A percentile compares a stretch with the other conserved stretches of the same genome.
phyloP scores from a whole-genome alignment of 1,140 invertebrate genomes.

The Thalassaphorura encarpata region DNA sequence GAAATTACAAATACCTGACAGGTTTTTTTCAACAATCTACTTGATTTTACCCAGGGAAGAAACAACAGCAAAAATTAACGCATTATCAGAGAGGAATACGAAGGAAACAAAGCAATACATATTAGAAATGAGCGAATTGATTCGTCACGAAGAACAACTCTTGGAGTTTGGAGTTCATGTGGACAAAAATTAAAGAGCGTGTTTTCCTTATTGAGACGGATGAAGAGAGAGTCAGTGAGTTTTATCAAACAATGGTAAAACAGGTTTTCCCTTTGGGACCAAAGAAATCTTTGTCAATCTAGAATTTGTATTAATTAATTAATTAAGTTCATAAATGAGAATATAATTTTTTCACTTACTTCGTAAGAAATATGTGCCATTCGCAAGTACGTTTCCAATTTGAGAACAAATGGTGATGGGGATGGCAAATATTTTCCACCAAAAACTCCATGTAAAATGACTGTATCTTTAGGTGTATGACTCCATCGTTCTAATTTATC shows the following conservation, averaged over 20 bases:
- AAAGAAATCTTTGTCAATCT: too few species aligned
- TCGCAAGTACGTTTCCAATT: too few species aligned
- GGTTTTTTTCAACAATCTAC: neutral
- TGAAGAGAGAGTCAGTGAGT: slow-evolving; percentile 26
- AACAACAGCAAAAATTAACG: slow-evolving; percentile 23
- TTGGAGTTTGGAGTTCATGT: slow-evolving; percentile 31
- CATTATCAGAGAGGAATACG: slow-evolving; percentile 21
- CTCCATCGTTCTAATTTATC: too few species aligned
- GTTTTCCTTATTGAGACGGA: slow-evolving; percentile 28
- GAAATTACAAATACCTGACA: neutral
- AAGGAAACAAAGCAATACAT: slow-evolving; percentile 29
- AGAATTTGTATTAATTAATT: too few species aligned
- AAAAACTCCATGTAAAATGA: too few species aligned
- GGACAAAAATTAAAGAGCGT: slow-evolving; percentile 28
- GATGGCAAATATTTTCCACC: too few species aligned
- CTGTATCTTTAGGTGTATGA: too few species aligned
- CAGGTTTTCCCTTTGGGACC: too few species aligned
- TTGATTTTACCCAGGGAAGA: slow-evolving; percentile 24
- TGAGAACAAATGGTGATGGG: too few species aligned
- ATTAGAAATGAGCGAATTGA: slow-evolving; percentile 29
- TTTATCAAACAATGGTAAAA: neutral
- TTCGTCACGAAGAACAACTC: slow-evolving; percentile 30
- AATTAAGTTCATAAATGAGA: too few species aligned
- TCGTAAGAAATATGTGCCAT: too few species aligned
- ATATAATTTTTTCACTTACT: too few species aligned